phyloP scores from a whole-genome alignment of 2,113 vertebrate species.

The Calonectris borealis region DNA sequence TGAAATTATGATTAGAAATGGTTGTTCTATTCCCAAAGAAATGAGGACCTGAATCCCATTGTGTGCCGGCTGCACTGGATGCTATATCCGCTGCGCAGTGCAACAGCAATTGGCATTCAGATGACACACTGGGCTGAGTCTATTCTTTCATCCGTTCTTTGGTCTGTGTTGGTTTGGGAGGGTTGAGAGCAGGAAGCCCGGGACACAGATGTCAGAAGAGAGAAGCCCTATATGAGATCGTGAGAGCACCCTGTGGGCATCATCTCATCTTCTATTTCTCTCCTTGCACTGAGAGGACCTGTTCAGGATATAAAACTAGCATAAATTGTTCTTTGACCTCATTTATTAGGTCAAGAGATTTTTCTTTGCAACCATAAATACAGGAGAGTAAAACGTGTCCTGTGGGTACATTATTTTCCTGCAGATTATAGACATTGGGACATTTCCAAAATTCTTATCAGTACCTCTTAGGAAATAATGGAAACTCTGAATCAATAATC shows the following conservation, averaged over 20 bases:
- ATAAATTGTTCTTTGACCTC: background rate
- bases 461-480: conserved; percentile 35
- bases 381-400: background rate
- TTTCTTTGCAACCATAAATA: background rate
- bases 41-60: background rate
- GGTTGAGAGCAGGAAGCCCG: background rate
- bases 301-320: background rate
- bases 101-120: background rate
- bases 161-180: background rate
- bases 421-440: background rate
- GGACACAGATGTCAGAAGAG: background rate
- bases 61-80: background rate
- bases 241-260: background rate
- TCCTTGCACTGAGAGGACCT: background rate
- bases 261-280: background rate
- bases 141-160: background rate
- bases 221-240: background rate
- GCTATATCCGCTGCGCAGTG: background rate
- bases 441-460: background rate
- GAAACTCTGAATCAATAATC: conserved; percentile 48
- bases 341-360: background rate
- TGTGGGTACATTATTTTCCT: conserved; percentile 1
- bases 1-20: background rate
- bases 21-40: background rate
- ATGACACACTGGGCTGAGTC: background rate